These are phyloP conservation scores for Lacerta viridis DNA, from an alignment of 2,797 vertebrate species.

Conservation along the genomic window DNA sequence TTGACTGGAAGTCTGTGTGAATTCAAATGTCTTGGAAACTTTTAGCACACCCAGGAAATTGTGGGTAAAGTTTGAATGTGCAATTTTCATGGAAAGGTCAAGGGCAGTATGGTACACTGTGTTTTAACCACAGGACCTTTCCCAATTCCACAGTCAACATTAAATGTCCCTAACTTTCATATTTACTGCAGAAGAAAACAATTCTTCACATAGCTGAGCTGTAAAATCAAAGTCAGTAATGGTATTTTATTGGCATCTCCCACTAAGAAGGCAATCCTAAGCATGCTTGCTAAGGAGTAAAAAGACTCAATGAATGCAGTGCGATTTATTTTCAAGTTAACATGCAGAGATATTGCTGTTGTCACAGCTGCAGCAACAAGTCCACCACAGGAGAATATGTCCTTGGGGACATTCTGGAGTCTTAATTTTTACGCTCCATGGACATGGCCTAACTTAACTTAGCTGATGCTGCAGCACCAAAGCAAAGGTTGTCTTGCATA, in stretches of 20 bases:
- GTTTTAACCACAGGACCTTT: conserved; percentile 3
- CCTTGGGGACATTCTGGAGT: background rate
- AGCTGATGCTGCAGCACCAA: background rate
- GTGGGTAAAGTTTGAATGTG: conserved; percentile 1
- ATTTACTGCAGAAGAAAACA: conserved; percentile 5
- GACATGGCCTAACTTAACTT: background rate
- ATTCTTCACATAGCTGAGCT: background rate
- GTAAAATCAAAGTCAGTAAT: too few species aligned
- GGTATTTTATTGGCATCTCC: background rate
- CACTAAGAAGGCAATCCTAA: background rate
- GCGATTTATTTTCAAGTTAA: background rate
- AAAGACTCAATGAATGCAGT: background rate
- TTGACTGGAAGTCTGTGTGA: background rate
- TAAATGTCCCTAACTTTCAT: background rate
- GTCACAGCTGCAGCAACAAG: background rate
- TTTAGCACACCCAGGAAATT: background rate
- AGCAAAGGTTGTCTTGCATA: background rate
- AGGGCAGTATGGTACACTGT: fast-evolving
- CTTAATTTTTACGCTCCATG: background rate
- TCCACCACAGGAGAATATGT: background rate
- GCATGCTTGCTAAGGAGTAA: background rate
- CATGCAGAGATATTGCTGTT: background rate
- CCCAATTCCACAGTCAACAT: background rate
- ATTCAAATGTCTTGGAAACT: conserved; percentile 8
- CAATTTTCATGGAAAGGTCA: background rate